Conservation (phyloP, 2,113 vertebrate species). For the Odontesthes bonariensis region DNA sequence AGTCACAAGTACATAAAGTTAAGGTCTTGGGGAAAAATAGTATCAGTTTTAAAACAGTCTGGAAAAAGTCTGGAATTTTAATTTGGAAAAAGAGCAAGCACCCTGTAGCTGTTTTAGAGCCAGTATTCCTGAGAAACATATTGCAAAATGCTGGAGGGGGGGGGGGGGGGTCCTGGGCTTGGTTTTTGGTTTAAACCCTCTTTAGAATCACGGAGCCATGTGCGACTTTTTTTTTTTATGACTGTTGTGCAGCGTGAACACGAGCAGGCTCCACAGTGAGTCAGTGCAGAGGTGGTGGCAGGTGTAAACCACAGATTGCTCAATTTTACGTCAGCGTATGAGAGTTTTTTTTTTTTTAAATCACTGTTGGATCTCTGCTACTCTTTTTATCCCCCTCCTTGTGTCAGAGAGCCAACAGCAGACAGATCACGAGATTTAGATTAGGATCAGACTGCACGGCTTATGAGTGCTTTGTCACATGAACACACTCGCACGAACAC, state of each 20-base stretch:
- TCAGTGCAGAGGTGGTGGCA: conserved; percentile 30
- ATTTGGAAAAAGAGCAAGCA: too few relatives aligned
- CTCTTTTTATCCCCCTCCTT: conserved; percentile 13
- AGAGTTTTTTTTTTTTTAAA: conserved; percentile 33
- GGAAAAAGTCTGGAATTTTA: too few relatives aligned
- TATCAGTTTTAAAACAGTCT: too few relatives aligned
- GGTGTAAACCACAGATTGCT: conserved; percentile 49
- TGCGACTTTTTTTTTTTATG: neutral
- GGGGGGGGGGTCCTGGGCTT: too few relatives aligned
- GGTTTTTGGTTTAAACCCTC: neutral
- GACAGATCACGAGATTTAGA: conserved; percentile 75
- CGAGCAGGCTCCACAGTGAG: neutral
- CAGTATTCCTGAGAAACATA: neutral
- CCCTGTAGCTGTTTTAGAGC: too few relatives aligned
- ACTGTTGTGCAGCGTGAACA: neutral
- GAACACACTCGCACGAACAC: conserved; percentile 2
- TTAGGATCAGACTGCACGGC: conserved; percentile 62
- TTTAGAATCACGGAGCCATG: neutral
- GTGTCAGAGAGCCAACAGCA: conserved; percentile 44
- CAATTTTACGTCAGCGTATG: neutral
- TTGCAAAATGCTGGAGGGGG: neutral
- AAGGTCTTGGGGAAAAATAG: too few relatives aligned
- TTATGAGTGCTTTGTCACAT: conserved; percentile 2
- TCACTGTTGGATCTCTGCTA: conserved; percentile 29
- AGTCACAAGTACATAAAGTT: too few relatives aligned